Conservation (phyloP, 2,113 vertebrate genomes). For the Mus pahari region DNA sequence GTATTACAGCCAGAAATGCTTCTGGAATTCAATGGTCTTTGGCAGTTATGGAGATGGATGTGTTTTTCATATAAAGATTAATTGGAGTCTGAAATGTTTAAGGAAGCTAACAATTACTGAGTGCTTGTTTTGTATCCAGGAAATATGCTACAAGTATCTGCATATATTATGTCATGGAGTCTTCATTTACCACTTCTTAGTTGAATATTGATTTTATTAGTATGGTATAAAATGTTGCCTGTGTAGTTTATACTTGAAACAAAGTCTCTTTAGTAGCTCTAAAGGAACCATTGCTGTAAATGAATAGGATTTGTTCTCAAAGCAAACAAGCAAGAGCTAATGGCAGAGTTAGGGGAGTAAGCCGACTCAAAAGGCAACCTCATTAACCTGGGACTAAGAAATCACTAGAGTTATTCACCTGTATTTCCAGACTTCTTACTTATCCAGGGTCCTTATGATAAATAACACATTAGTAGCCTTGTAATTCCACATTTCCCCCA, state of each 20-base stretch:
- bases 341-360: neutral
- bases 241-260: neutral
- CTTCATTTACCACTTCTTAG: slow-evolving; percentile 31
- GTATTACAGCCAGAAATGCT: slow-evolving; percentile 65
- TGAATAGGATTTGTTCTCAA: slow-evolving; percentile 30
- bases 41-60: slow-evolving; percentile 31
- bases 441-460: slow-evolving; percentile 46
- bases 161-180: slow-evolving; percentile 1
- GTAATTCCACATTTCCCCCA: neutral
- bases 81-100: slow-evolving; percentile 19
- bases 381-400: neutral
- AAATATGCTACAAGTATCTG: slow-evolving; percentile 39
- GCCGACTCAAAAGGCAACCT: neutral
- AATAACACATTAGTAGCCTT: slow-evolving; percentile 53
- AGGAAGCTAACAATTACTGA: slow-evolving; percentile 50
- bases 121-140: slow-evolving; percentile 10
- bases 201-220: slow-evolving; percentile 58
- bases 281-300: slow-evolving; percentile 17
- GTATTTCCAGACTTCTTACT: neutral
- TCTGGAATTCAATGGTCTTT: slow-evolving; percentile 52
- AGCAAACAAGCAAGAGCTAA: slow-evolving; percentile 22
- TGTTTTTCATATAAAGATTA: slow-evolving; percentile 55
- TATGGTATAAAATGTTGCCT: slow-evolving; percentile 60
- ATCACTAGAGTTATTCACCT: neutral
- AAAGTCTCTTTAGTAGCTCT: slow-evolving; percentile 22